These are phyloP conservation scores for Oncopodura yosiiana DNA, from an alignment of 1,140 invertebrate species.

Conservation along the genomic window DNA sequence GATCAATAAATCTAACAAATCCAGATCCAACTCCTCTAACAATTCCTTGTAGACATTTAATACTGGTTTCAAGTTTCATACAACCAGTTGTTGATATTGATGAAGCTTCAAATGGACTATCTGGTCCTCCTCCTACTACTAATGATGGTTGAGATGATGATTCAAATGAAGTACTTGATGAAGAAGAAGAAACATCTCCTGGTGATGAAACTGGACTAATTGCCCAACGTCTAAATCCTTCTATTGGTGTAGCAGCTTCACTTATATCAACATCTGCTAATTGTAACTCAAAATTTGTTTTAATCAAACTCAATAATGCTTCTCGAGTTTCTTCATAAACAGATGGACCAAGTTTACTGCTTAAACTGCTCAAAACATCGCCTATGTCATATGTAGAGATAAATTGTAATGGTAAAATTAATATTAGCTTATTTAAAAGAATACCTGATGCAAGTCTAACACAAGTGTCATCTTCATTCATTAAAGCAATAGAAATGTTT, in stretches of 20 bases:
- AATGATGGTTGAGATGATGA: background rate
- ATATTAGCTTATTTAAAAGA: conserved; percentile 8
- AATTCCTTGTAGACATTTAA: conserved; percentile 48
- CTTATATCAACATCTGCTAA: conserved; percentile 37
- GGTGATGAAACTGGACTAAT: conserved; percentile 25
- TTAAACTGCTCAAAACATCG: conserved; percentile 43
- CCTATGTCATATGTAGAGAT: conserved; percentile 37
- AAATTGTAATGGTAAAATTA: background rate
- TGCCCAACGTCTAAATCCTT: conserved; percentile 38
- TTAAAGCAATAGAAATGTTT: conserved; percentile 36
- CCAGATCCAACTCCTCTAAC: conserved; percentile 44
- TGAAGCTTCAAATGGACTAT: conserved; percentile 6
- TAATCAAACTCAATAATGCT: conserved; percentile 40
- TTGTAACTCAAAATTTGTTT: conserved; percentile 42
- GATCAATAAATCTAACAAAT: conserved; percentile 42
- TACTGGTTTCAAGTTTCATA: conserved; percentile 49
- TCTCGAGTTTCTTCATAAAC: conserved; percentile 40
- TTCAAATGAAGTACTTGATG: background rate
- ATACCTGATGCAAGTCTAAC: conserved; percentile 43
- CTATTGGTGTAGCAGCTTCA: conserved; percentile 35
- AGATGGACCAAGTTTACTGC: conserved; percentile 39
- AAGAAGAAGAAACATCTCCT: background rate
- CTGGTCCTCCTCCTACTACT: conserved; percentile 7
- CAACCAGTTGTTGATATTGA: conserved; percentile 45
- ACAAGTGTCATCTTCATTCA: conserved; percentile 43